A percentile compares a stretch with the other conserved stretches of the same genome.
Evolutionary conservation across 2,113 vertebrate species (phyloP).

Genomic region (Megaceryle torquata): DNA sequence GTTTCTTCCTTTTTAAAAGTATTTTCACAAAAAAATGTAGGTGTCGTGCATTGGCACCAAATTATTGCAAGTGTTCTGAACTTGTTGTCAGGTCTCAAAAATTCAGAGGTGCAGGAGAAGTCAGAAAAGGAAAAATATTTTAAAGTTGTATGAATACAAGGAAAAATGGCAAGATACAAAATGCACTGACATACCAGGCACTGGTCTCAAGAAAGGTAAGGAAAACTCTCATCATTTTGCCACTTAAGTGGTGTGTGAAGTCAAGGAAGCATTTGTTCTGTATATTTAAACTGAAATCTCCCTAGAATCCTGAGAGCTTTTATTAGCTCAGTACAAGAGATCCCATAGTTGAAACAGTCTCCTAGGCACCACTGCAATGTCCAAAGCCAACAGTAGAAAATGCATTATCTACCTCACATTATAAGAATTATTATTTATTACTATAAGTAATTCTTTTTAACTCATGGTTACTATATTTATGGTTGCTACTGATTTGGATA

Average conservation of each 20-base stretch:
- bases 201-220: neutral
- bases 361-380: neutral
- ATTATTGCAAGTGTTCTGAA: neutral
- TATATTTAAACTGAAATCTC: neutral
- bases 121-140: neutral
- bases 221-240: neutral
- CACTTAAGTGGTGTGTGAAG: neutral
- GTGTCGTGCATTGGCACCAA: neutral
- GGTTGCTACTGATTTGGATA: neutral
- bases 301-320: neutral
- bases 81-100: neutral
- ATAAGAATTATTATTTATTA: neutral
- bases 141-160: neutral
- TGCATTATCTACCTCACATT: neutral
- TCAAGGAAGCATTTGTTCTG: neutral
- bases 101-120: neutral
- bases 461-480: neutral
- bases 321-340: neutral
- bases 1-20: neutral
- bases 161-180: neutral
- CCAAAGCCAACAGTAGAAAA: neutral
- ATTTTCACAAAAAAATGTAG: neutral
- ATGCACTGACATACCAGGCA: rapidly evolving
- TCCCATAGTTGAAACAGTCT: neutral
- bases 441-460: neutral